Evolutionary conservation across 1,140 invertebrate species (phyloP), one percentile per base, ranked within the genome.

Genomic region (Araneus ventricosus): DNA sequence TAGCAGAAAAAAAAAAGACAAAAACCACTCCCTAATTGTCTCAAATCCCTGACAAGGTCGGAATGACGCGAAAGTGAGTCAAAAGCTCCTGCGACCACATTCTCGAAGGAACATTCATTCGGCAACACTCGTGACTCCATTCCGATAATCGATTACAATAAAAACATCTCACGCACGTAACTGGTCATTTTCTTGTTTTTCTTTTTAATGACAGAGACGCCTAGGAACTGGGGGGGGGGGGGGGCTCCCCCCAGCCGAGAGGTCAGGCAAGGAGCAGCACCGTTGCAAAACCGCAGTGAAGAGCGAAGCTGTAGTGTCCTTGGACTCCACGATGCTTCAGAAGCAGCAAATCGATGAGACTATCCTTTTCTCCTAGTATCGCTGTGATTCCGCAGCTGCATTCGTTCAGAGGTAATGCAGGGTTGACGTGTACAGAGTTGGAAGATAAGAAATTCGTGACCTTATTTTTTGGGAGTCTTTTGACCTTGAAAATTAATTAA

Each of bases 131-230:
- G 70, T 75, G 70, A 75, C 70, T 75, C 70, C 70, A 75, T 75
- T 37, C 70, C 70, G 30, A 75, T 75, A 75, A 75, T 75, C 70
- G 70, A 75, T 75, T 75, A 75, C 70, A 75, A 75, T 75, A 75
- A 75, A 75, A 75, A 75, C 70, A 75, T 75, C 63, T 67, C 30
- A 75, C 27, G 70, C 70, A 75, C 70, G 70, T 75, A 75, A 75
- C 70, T 37, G 70, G 70, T 20, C 20, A 75, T 75, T 37, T 75
- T 34, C 70, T 75, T 37, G 45, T 52, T 52, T 52, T 17, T 52
- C 45, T 67, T 37, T 75, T 37, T 75, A 75, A 75, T 75, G 70
- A 75, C 70, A 75, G 30, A 37, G 20, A 34, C 20, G 27, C 67
- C 27, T 34, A 20, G 67, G 17, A 37, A 14, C 14, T 10, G 10